phyloP scores from a whole-genome alignment of 2,888 invertebrate genomes.

The Helicoverpa assulta region DNA sequence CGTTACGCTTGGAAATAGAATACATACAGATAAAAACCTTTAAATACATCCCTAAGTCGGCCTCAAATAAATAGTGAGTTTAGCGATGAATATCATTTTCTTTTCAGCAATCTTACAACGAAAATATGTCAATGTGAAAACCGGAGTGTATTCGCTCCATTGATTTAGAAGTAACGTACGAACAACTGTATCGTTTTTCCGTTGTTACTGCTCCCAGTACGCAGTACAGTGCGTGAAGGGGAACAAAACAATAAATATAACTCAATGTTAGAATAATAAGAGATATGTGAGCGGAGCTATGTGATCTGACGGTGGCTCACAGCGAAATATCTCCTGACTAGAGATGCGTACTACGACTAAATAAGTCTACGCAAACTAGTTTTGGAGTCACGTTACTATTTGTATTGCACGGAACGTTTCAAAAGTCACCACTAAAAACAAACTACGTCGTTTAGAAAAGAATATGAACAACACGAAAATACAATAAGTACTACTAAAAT shows the following conservation, averaged over 20 bases:
- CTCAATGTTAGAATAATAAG: neutral
- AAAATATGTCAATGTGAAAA: constrained; percentile 58
- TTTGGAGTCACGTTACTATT: constrained; percentile 15
- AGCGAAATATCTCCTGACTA: neutral
- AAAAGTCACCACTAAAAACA: constrained; percentile 50
- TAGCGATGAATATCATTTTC: constrained; percentile 60
- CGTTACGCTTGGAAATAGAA: constrained; percentile 66
- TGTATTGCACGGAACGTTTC: constrained; percentile 28
- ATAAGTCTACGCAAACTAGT: constrained; percentile 8
- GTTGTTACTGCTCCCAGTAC: constrained; percentile 18
- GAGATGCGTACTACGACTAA: neutral
- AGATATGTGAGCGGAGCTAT: constrained; percentile 1
- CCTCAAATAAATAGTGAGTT: constrained; percentile 57
- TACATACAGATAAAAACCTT: constrained; percentile 58
- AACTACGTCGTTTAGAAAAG: constrained; percentile 43
- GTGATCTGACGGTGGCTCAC: neutral
- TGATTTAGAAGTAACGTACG: constrained; percentile 46
- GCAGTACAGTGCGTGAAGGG: constrained; percentile 1
- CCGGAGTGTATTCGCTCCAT: constrained; percentile 46
- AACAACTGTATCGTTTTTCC: constrained; percentile 36
- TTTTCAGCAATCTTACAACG: constrained; percentile 46
- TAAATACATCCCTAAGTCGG: constrained; percentile 34
- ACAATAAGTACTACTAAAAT: constrained; percentile 44
- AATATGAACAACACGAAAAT: constrained; percentile 44
- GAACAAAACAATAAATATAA: constrained; percentile 19